Conservation (phyloP, 2,113 vertebrate genomes). For the Hoplias malabaricus region DNA sequence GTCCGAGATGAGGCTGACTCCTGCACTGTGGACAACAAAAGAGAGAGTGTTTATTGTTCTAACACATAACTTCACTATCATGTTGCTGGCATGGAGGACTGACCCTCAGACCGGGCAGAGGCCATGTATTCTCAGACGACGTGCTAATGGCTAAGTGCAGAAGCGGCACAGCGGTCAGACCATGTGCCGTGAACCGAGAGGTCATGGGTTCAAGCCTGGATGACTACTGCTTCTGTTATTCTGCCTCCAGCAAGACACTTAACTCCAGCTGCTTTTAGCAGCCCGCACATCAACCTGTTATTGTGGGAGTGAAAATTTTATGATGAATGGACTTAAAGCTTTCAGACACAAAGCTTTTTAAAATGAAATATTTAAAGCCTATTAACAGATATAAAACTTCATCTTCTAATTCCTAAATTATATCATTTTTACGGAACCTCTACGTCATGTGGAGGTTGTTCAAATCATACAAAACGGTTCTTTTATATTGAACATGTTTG, state of each 20-base stretch:
- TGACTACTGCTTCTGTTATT: not conserved
- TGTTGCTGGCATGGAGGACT: not conserved
- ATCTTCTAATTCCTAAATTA: no score
- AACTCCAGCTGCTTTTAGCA: not conserved
- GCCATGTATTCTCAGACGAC: not conserved
- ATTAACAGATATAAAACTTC: no score
- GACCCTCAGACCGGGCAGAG: not conserved
- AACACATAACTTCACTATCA: not conserved
- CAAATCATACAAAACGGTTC: no score
- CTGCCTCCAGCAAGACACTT: not conserved
- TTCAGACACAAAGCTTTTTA: no score
- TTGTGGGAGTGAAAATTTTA: no score
- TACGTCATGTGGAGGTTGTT: no score
- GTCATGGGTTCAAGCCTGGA: not conserved
- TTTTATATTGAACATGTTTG: no score
- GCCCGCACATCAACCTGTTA: not conserved
- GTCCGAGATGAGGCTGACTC: slow-evolving; percentile 53
- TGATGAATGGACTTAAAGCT: no score
- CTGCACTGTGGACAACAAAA: slow-evolving; percentile 46
- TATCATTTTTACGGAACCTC: no score
- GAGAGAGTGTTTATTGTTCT: not conserved
- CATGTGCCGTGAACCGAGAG: not conserved
- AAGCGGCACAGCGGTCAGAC: not conserved
- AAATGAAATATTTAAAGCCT: no score
- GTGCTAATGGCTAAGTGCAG: not conserved